Evolutionary conservation across 2,113 vertebrate species (phyloP).

Genomic region (Oryzias woworae): DNA sequence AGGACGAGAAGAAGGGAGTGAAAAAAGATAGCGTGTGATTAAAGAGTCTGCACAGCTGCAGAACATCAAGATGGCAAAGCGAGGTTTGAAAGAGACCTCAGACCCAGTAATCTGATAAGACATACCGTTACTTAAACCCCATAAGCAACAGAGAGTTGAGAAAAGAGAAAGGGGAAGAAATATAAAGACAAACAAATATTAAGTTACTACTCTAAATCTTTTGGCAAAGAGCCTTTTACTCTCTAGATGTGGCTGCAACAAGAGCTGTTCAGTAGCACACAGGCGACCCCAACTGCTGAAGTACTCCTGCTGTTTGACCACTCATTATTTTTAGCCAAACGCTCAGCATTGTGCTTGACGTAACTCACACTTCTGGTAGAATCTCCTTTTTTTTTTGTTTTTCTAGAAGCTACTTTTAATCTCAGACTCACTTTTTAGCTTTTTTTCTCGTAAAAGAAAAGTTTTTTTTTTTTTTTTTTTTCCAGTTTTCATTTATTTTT

Average conservation of each 20-base stretch:
- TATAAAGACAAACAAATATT: conserved; percentile 77
- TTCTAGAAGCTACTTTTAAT: conserved; percentile 11
- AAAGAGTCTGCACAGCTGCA: conserved; percentile 92
- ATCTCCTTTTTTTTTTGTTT: conserved; percentile 38
- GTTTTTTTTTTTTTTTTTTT: conserved; percentile 17
- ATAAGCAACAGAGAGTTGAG: conserved; percentile 33
- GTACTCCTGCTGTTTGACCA: conserved; percentile 74
- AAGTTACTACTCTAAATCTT: conserved; percentile 76
- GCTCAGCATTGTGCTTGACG: conserved; percentile 73
- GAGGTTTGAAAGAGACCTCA: conserved; percentile 86
- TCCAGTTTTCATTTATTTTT: conserved; percentile 43
- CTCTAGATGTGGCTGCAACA: conserved; percentile 50
- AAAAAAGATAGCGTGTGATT: conserved; percentile 97
- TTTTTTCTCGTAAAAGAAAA: conserved; percentile 53
- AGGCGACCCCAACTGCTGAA: conserved; percentile 75
- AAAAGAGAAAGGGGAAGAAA: conserved; percentile 45
- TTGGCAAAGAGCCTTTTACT: conserved; percentile 59
- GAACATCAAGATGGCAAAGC: conserved; percentile 88
- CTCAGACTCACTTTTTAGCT: conserved; percentile 42
- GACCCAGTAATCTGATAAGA: conserved; percentile 81
- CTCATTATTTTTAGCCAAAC: conserved; percentile 79
- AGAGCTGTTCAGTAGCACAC: conserved; percentile 67
- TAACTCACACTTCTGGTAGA: conserved; percentile 73
- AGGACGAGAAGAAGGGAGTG: conserved; percentile 61
- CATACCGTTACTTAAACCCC: conserved; percentile 77